Evolutionary conservation across 2,797 vertebrate species (phyloP), one percentile per base, ranked within the genome.

Genomic region (Acipenser transmontanus): DNA sequence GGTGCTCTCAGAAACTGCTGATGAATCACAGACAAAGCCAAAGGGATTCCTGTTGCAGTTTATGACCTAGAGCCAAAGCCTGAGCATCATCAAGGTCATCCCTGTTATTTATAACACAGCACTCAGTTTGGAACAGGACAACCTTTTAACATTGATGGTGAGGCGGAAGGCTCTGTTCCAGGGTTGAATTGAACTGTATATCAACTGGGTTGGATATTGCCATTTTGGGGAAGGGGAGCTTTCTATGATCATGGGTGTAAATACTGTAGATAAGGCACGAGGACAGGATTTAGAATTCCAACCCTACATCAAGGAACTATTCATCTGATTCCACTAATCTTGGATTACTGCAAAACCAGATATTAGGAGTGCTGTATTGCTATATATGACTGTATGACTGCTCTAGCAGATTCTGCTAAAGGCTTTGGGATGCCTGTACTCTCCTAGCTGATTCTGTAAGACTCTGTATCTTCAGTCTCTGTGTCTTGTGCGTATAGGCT

Each of bases 131-230:
- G 61, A 54, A 56, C 57, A 51, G 63, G 13, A 49, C 61, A 66
- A 60, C 62, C 51, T 17, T 48, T 59, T 48, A 47, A 48, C 34
- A 56, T 6, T 65, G 62, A 63, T 52, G 13, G 47, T 68, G 50
- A 67, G 67, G 69, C 60, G 62, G 48, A 74, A 74, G 69, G 74
- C 66, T 57, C 34, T 65, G 62, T 63, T 70, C 68, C 61, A n/a
- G 65, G 49, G 67, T 65, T 65, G 62, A 77, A 80, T 78, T 75
- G 70, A 74, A 75, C 63, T 20, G 67, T 80, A 77, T 62, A 78
- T 80, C 78, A 80, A 72, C 63, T 59, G 68, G 61, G 64, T 62
- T 47, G 65, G 62, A 20, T 66, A 59, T 54, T 65, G 59, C 13
- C 49, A 20, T n/a, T 34, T 34, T 59, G 50, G 51, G 49, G n/a